These are phyloP conservation scores for Temnothorax ravouxi DNA, from an alignment of 2,888 invertebrate genomes.

Conservation along the genomic window DNA sequence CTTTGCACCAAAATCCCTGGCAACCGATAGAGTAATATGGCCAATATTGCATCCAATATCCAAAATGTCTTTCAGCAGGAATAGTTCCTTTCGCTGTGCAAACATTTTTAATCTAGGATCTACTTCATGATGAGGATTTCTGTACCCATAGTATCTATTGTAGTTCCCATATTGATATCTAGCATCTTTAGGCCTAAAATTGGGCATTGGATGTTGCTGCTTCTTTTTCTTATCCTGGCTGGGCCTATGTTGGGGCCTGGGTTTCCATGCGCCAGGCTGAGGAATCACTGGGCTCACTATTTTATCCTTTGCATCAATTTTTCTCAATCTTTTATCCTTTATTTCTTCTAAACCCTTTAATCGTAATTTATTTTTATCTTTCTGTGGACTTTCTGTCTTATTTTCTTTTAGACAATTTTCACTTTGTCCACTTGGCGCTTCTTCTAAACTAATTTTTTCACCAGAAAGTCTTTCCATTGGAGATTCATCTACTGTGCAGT, in stretches of 20 bases:
- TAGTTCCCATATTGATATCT: constrained; percentile 98
- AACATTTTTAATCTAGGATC: constrained; percentile 95
- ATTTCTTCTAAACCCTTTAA: constrained; percentile 83
- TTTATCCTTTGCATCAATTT: constrained; percentile 93
- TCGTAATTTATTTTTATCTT: constrained; percentile 81
- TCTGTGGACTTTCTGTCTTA: constrained; percentile 76
- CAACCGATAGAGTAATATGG: constrained; percentile 96
- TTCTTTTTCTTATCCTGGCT: constrained; percentile 86
- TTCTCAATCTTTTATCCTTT: constrained; percentile 87
- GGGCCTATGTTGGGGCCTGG: constrained; percentile 87
- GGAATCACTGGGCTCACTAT: constrained; percentile 97
- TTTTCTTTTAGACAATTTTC: constrained; percentile 65
- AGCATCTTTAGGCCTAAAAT: constrained; percentile 92
- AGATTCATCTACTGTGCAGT: neutral
- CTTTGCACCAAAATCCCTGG: constrained; percentile 93
- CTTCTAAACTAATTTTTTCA: constrained; percentile 9
- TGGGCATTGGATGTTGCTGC: constrained; percentile 84
- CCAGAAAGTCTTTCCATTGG: neutral
- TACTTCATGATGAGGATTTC: constrained; percentile 93
- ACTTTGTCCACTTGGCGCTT: neutral
- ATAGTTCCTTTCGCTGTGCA: constrained; percentile 92
- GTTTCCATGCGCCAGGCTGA: constrained; percentile 95
- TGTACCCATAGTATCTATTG: constrained; percentile 98
- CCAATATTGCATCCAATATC: constrained; percentile 99
- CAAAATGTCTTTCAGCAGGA: constrained; percentile 95